Evolutionary conservation across 2,113 vertebrate genomes (phyloP).

Genomic region (Pollimyrus isidori): DNA sequence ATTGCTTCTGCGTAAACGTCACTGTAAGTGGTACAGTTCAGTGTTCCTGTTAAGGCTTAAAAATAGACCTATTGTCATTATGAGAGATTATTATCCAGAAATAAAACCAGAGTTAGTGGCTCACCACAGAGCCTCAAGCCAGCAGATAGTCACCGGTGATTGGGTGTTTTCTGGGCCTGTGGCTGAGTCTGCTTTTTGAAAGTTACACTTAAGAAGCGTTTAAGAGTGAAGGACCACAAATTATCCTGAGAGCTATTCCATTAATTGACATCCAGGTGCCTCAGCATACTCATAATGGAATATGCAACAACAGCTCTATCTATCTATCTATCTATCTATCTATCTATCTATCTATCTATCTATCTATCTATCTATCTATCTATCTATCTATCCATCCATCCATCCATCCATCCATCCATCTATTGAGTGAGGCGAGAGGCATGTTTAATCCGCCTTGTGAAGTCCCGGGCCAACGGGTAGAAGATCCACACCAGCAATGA

Average conservation of each 20-base stretch:
- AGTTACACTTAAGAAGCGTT: background rate
- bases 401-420: background rate
- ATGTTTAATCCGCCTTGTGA: background rate
- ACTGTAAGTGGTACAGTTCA: background rate
- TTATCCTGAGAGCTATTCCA: background rate
- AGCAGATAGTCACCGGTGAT: background rate
- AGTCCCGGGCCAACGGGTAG: background rate
- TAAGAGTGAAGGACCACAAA: background rate
- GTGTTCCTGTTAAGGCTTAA: constrained; percentile 4
- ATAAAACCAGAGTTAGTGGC: background rate
- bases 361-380: background rate
- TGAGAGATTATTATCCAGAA: constrained; percentile 13
- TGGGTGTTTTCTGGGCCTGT: background rate
- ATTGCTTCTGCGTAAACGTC: background rate
- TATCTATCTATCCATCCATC: background rate
- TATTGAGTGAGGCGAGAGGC: background rate
- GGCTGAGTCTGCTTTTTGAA: background rate
- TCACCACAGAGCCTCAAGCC: background rate
- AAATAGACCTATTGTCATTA: constrained; percentile 1
- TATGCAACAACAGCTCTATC: background rate
- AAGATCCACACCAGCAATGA: background rate
- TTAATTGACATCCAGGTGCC: background rate
- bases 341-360: background rate
- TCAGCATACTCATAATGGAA: background rate
- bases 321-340: background rate